Percentiles rank a stretch among this genome's conserved stretches.
phyloP scores from a whole-genome alignment of 2,113 vertebrate species.

The Protobothrops flavoviridis region DNA sequence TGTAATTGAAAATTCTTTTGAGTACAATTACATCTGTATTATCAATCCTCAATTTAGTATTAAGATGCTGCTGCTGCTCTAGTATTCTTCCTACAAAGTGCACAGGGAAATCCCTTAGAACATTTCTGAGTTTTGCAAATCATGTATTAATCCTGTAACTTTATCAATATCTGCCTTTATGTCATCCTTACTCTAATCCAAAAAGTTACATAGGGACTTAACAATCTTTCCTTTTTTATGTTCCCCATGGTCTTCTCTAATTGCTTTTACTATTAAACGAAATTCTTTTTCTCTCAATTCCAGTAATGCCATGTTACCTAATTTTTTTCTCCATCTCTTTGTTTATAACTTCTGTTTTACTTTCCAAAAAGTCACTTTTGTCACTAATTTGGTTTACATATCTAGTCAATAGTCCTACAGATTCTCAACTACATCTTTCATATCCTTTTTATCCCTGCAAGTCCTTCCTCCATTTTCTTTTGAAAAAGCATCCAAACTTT shows the following conservation, averaged over 20 bases:
- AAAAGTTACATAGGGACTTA: not conserved
- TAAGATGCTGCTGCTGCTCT: not conserved
- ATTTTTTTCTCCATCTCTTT: not conserved
- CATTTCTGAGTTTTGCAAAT: not conserved
- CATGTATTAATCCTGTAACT: not conserved
- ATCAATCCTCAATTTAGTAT: not conserved
- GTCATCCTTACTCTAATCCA: not conserved
- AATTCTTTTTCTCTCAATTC: not conserved
- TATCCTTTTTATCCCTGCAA: not conserved
- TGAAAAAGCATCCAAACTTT: not conserved
- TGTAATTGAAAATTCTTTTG: no score
- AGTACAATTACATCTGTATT: no score
- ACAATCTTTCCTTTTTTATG: not conserved
- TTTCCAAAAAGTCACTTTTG: not conserved
- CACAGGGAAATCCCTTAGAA: not conserved
- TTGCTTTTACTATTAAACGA: not conserved
- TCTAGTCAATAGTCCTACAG: not conserved
- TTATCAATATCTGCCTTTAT: not conserved
- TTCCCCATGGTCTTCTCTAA: not conserved
- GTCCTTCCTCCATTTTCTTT: not conserved
- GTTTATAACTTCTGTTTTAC: not conserved
- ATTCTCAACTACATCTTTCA: not conserved
- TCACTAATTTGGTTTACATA: not conserved
- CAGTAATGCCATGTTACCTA: not conserved
- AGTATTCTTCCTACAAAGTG: not conserved